These are phyloP conservation scores for Nephrotoma flavescens DNA, from an alignment of 2,888 invertebrate species.

Conservation along the genomic window DNA sequence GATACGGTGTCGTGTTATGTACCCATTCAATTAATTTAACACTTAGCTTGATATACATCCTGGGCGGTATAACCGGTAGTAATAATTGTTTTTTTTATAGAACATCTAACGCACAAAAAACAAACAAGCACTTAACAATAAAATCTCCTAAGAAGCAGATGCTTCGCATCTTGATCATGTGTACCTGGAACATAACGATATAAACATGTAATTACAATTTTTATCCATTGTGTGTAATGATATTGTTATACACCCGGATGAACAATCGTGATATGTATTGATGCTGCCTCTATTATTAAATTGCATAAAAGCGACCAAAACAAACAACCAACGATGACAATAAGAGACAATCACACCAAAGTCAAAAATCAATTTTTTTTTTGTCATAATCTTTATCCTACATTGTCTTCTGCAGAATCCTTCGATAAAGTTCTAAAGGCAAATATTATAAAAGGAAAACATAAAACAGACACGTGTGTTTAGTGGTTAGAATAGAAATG, in stretches of 20 bases:
- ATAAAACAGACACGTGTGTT: neutral
- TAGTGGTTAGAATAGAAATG: neutral
- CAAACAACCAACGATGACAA: neutral
- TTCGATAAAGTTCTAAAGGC: neutral
- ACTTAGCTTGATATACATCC: neutral
- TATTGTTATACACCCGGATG: neutral
- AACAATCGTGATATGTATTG: neutral
- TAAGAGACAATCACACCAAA: neutral
- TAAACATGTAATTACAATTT: neutral
- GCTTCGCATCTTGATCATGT: neutral
- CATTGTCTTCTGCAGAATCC: neutral
- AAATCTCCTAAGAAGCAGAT: neutral
- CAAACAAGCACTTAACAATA: neutral
- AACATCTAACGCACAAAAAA: no score
- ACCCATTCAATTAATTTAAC: neutral
- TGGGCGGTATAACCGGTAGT: neutral
- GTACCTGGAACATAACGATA: neutral
- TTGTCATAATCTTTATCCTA: neutral
- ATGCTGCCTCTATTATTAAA: neutral
- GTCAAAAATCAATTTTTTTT: neutral
- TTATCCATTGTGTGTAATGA: neutral
- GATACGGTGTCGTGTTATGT: neutral
- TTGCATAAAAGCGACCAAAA: neutral
- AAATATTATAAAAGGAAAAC: neutral
- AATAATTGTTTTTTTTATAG: neutral